phyloP scores from a whole-genome alignment of 2,888 invertebrate genomes.

The Apamea anceps region DNA sequence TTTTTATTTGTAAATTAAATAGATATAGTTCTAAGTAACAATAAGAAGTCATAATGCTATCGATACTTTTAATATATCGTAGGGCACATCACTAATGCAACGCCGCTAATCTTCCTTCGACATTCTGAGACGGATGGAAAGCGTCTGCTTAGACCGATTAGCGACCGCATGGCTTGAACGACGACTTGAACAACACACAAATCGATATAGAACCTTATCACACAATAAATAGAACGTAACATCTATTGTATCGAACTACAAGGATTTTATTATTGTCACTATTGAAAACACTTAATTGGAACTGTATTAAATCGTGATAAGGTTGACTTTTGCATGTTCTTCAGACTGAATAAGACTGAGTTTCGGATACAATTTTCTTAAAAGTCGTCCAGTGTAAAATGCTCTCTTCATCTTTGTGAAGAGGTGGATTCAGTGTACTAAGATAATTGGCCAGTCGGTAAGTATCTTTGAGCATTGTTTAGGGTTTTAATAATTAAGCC shows the following conservation, averaged over 20 bases:
- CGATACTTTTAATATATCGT: conserved; percentile 14
- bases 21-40: neutral
- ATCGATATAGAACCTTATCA: conserved; percentile 46
- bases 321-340: conserved; percentile 19
- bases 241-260: conserved; percentile 35
- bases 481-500: conserved; percentile 47
- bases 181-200: conserved; percentile 31
- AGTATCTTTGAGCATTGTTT: conserved; percentile 45
- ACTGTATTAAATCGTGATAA: conserved; percentile 11
- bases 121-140: conserved; percentile 71
- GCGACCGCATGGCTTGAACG: conserved; percentile 56
- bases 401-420: conserved; percentile 26
- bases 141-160: conserved; percentile 73
- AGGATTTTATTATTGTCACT: conserved; percentile 16
- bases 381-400: conserved; percentile 46
- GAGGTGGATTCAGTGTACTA: conserved; percentile 23
- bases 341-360: conserved; percentile 15
- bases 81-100: conserved; percentile 51
- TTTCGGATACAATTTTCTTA: conserved; percentile 46
- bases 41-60: neutral
- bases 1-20: neutral
- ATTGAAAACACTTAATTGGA: conserved; percentile 9
- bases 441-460: conserved; percentile 44
- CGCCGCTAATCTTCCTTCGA: conserved; percentile 65
- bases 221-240: conserved; percentile 34